Evolutionary conservation across 2,888 invertebrate species (phyloP).

Genomic region (Archips xylosteana): DNA sequence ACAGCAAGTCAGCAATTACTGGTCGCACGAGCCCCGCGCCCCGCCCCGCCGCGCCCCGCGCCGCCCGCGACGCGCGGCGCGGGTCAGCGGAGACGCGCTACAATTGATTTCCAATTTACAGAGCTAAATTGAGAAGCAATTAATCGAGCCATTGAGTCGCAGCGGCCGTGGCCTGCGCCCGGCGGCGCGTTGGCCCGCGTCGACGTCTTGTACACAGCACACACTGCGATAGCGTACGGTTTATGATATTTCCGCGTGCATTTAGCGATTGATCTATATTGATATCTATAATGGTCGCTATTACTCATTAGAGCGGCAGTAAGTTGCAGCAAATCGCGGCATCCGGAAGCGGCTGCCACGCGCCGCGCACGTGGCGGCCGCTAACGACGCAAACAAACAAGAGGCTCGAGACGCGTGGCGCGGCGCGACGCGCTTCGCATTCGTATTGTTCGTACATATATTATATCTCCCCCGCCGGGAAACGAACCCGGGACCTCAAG

Average conservation of each 20-base stretch:
- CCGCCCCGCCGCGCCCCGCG: background rate
- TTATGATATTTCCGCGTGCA: background rate
- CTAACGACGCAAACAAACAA: background rate
- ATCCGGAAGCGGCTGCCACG: background rate
- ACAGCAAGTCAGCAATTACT: background rate
- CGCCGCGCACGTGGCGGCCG: constrained; percentile 1
- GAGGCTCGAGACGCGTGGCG: background rate
- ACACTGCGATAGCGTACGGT: background rate
- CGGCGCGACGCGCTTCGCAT: too few species aligned
- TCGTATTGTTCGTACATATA: too few species aligned
- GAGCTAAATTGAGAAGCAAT: constrained; percentile 39
- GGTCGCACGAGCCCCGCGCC: background rate
- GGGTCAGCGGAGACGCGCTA: constrained; percentile 29
- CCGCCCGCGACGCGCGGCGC: background rate
- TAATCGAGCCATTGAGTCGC: constrained; percentile 37
- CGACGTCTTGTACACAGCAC: background rate
- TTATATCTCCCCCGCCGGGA: too few species aligned
- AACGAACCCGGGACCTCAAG: too few species aligned
- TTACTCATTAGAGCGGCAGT: background rate
- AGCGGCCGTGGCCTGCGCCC: constrained; percentile 21
- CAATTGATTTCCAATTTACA: constrained; percentile 41
- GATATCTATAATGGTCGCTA: background rate
- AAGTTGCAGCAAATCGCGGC: background rate
- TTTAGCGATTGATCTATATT: background rate
- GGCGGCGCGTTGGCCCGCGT: background rate